Evolutionary conservation across 2,113 vertebrate genomes (phyloP).

Genomic region (Bubo bubo): DNA sequence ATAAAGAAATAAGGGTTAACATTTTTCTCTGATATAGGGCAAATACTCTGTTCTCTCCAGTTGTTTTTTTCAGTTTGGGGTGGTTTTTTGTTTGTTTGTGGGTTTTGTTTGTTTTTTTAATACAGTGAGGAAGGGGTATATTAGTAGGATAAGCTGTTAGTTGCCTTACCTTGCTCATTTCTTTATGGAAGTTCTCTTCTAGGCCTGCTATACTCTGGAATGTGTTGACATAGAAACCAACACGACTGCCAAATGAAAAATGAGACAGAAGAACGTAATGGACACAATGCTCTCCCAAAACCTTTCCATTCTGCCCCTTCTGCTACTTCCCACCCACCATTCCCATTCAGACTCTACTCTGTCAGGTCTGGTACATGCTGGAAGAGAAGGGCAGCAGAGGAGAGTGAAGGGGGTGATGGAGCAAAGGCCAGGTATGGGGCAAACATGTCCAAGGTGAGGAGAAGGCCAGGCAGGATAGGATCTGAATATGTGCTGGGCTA

Average conservation of each 20-base stretch:
- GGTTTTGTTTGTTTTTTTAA: not conserved
- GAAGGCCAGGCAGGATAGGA: not conserved
- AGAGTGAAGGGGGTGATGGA: not conserved
- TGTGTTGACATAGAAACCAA: constrained; percentile 98
- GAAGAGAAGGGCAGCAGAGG: not conserved
- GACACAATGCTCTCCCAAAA: not conserved
- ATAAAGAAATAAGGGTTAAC: not conserved
- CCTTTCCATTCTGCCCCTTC: not conserved
- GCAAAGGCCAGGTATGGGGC: not conserved
- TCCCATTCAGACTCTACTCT: not conserved
- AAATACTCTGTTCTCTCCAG: not conserved
- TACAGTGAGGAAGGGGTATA: not conserved
- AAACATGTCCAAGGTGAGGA: not conserved
- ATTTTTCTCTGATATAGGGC: not conserved
- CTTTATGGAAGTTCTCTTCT: constrained; percentile 98
- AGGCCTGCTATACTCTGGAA: constrained; percentile 97
- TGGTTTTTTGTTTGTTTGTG: not conserved
- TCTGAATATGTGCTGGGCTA: not conserved
- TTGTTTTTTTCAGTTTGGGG: not conserved
- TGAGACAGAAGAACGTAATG: not conserved
- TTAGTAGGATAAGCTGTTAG: not conserved
- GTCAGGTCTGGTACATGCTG: not conserved
- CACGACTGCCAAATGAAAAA: constrained; percentile 82
- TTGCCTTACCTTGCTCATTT: constrained; percentile 91
- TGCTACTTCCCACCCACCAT: not conserved